These are phyloP conservation scores for Acromyrmex charruanus DNA, from an alignment of 1,140 invertebrate species.

Conservation along the genomic window DNA sequence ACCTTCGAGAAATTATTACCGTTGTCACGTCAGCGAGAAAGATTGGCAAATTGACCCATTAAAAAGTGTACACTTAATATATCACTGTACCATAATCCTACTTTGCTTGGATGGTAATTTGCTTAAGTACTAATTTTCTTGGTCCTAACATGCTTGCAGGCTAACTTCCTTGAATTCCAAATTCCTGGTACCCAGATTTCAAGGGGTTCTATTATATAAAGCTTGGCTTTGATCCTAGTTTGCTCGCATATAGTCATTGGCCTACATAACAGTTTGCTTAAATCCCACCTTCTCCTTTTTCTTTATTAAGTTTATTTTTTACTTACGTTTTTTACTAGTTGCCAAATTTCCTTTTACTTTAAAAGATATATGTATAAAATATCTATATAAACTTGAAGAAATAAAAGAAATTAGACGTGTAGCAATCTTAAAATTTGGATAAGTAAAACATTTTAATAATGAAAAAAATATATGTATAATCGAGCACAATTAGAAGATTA, in stretches of 20 bases:
- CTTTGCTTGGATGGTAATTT: conserved; percentile 34
- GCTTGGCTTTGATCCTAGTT: conserved; percentile 59
- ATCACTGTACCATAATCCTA: neutral
- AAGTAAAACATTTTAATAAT: neutral
- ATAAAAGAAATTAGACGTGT: neutral
- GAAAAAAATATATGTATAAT: neutral
- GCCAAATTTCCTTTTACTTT: neutral
- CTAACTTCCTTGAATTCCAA: conserved; percentile 48
- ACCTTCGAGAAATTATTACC: neutral
- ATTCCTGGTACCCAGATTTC: conserved; percentile 55
- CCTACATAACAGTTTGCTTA: conserved; percentile 33
- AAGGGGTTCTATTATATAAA: conserved; percentile 43
- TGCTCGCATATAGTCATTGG: conserved; percentile 44
- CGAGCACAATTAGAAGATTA: too few relatives aligned
- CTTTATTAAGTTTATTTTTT: conserved; percentile 15
- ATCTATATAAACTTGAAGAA: neutral
- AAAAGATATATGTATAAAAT: neutral
- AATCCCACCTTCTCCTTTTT: neutral
- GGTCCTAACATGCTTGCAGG: conserved; percentile 36
- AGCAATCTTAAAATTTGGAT: neutral
- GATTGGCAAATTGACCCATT: neutral
- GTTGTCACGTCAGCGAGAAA: too few relatives aligned
- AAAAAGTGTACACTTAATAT: neutral
- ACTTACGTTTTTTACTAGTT: neutral
- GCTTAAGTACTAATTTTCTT: conserved; percentile 58